Evolutionary conservation across 2,797 vertebrate genomes (phyloP), one percentile per base, ranked within the genome.

Genomic region (Pipistrellus pygmaeus): DNA sequence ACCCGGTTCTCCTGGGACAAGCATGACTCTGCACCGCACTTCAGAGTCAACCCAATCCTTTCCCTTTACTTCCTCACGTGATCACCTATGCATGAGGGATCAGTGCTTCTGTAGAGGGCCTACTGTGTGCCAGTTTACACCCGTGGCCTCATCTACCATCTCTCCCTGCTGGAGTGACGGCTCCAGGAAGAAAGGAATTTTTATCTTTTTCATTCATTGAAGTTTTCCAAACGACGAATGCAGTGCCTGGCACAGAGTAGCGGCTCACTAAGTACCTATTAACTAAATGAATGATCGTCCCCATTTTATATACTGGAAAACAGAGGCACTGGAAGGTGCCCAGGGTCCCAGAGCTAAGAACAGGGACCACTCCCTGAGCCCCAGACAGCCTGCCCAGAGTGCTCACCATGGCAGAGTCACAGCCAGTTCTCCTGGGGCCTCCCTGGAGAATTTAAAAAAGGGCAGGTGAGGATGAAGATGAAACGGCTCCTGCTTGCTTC

Each of bases 51-150:
- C 23, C 20, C 14, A 46, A 27, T 6, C 18, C 32, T 27, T 20
- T 44, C 23, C 18, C 27, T 6, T 18, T 4, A 2, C 23, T 35
- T 82, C 46, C 64, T 78, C 62, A 23, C 18, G 25, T 6, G 55
- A 27, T 25, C 5, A 38, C 12, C 10, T 30, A 0, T 0, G 46
- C 14, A 4, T 0, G 0, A 75, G 72, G 35, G 30, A 3, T 7
- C 2, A 1, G 3, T 1, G 23, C 41, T 27, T 53, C 30, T 12
- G 41, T 3, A 21, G 20, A 85, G 48, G 53, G 2, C 15, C 69
- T 57, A 15, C 82, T 82, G 35, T 27, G 82, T 38, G 35, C 15
- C 32, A 25, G 7, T 55, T 41, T 3, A 20, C 0, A 66, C n/a
- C 55, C n/a, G 20, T 23, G 38, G 35, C 15, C 20, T 71, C 64